Base-by-base conservation (phyloP, 2,888 invertebrate species). In the Drosophila suboccidentalis region DNA sequence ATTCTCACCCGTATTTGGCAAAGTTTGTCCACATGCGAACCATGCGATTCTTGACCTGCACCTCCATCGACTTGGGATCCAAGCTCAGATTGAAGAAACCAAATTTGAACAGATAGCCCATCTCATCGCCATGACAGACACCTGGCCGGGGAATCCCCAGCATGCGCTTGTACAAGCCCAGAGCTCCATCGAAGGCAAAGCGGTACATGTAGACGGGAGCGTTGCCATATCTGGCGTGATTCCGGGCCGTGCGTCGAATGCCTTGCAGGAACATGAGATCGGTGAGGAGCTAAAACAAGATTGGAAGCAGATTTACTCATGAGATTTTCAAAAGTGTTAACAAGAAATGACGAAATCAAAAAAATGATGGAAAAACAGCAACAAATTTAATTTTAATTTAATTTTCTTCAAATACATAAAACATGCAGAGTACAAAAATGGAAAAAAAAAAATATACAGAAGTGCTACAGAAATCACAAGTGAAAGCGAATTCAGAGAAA, bases 21-120 rank as follows among this genome's bases (percentile, higher is more conserved):
- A 95, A 95, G 90, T 95, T 94, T 29, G 95, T 94, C 95, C 95
- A 95, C 94, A 95, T 93, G 80, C 94, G 94, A 1, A 94, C 93
- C 94, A 95, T 94, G 38, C 94, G 93, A 69, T 93, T 93, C 46
- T 95, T 94, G 1, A 95, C 94, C 39, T 93, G 93, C 6, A 94
- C 92, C 80, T 95, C 95, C 13, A 94, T 92, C 0, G 95, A 94
- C 58, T 93, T 93, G 15, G 94, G 94, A 76, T 95, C 94, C 22
- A 95, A 90, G 74, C 94, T 93, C 74, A 95, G 93, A 91, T 95
- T 95, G 13, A 95, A 93, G 77, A 95, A 93, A 2, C 95, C 95
- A 91, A 95, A 95, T 89, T 95, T 94, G 84, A 95, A 95, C 22
- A 95, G 92, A 71, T 95, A 95, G 10, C 95, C 95, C 93, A 95